These are phyloP conservation scores for Esperia sulphurella DNA, from an alignment of 2,888 invertebrate species.

Conservation along the genomic window DNA sequence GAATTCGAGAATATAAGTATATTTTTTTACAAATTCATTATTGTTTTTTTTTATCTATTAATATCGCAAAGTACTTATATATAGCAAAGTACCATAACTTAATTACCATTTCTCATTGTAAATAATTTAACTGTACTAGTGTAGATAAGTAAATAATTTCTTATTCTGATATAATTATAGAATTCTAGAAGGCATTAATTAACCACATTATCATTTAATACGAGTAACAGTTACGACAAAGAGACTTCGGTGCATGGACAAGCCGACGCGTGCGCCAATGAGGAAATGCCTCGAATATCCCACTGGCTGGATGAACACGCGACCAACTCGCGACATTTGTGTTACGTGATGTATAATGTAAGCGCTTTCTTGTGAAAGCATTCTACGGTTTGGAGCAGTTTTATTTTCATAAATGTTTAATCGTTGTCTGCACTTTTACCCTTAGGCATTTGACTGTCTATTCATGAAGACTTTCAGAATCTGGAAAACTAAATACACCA, in stretches of 20 bases:
- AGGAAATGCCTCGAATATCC: constrained; percentile 56
- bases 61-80: constrained; percentile 1
- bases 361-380: neutral
- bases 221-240: constrained; percentile 33
- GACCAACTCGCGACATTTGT: constrained; percentile 5
- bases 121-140: constrained; percentile 31
- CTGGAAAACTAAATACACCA: too few species aligned
- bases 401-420: too few species aligned
- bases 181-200: neutral
- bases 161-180: neutral
- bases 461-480: too few species aligned
- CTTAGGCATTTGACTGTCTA: too few species aligned
- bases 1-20: too few species aligned
- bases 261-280: constrained; percentile 45
- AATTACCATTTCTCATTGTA: too few species aligned
- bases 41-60: neutral
- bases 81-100: too few species aligned
- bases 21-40: too few species aligned
- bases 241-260: constrained; percentile 26
- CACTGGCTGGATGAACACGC: constrained; percentile 29
- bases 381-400: neutral
- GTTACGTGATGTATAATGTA: neutral
- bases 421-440: too few species aligned
- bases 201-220: neutral
- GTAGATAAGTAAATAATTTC: constrained; percentile 6